Evolutionary conservation across 2,797 vertebrate genomes (phyloP).

Genomic region (Chelon labrosus): DNA sequence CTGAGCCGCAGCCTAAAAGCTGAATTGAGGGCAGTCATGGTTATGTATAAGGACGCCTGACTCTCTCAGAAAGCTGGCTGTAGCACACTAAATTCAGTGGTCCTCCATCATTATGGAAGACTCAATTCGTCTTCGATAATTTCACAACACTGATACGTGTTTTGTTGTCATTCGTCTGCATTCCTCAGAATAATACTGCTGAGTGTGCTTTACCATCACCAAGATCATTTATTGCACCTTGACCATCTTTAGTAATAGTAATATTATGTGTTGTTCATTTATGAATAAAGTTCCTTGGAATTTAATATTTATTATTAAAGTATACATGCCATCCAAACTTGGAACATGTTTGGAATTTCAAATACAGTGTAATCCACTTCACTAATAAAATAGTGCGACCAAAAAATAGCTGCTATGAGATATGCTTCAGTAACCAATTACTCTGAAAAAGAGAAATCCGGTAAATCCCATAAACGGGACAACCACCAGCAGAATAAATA

Average conservation of each 20-base stretch:
- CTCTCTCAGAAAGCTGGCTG: slow-evolving; percentile 53
- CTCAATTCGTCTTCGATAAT: slow-evolving; percentile 42
- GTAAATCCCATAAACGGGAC: slow-evolving; percentile 38
- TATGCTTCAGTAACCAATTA: slow-evolving; percentile 43
- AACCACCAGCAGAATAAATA: slow-evolving; percentile 44
- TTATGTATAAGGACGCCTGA: slow-evolving; percentile 72
- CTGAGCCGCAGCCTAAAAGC: slow-evolving; percentile 64
- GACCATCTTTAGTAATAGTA: slow-evolving; percentile 5
- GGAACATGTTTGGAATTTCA: slow-evolving; percentile 6
- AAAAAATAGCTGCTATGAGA: slow-evolving; percentile 37
- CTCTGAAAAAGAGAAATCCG: slow-evolving; percentile 39
- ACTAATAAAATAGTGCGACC: slow-evolving; percentile 18
- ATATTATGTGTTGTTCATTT: slow-evolving; percentile 18
- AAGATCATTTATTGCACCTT: neutral
- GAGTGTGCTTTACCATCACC: slow-evolving; percentile 9
- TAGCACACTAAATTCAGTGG: slow-evolving; percentile 54
- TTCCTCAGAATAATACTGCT: slow-evolving; percentile 35
- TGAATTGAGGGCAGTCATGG: slow-evolving; percentile 66
- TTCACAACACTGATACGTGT: slow-evolving; percentile 30
- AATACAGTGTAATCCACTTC: slow-evolving; percentile 14
- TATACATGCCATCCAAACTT: neutral
- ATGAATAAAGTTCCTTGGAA: neutral
- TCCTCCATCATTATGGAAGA: slow-evolving; percentile 62
- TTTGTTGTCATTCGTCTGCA: slow-evolving; percentile 30
- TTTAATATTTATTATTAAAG: neutral